Conservation (phyloP, 2,888 invertebrate genomes). For the Siphlonurus alternatus region DNA sequence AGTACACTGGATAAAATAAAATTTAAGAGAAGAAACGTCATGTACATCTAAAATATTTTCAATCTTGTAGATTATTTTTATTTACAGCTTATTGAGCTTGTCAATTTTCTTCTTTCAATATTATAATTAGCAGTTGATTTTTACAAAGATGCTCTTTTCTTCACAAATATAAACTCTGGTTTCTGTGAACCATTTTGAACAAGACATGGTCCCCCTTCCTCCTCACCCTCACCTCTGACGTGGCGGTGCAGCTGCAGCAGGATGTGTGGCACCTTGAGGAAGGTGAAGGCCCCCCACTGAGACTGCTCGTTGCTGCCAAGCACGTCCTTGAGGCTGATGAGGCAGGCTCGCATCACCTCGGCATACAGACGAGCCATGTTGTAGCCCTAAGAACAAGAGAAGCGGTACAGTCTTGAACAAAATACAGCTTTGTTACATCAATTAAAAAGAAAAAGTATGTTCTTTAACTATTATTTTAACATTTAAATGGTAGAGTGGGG, state of each 20-base stretch:
- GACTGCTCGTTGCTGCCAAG: slow-evolving; percentile 70
- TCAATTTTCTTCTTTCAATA: too few relatives aligned
- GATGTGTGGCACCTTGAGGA: slow-evolving; percentile 75
- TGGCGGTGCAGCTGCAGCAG: slow-evolving; percentile 48
- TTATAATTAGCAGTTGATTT: too few relatives aligned
- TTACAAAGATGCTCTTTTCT: too few relatives aligned
- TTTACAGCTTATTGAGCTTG: too few relatives aligned
- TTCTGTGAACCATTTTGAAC: too few relatives aligned
- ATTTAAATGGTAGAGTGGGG: too few relatives aligned
- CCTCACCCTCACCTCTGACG: slow-evolving; percentile 34
- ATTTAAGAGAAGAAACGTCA: not conserved
- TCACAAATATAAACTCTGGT: not conserved
- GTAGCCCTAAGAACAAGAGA: slow-evolving; percentile 38
- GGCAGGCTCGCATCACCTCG: slow-evolving; percentile 76
- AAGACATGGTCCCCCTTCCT: too few relatives aligned
- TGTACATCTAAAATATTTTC: too few relatives aligned
- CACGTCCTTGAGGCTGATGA: slow-evolving; percentile 77
- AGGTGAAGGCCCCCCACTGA: slow-evolving; percentile 87
- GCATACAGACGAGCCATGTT: slow-evolving; percentile 66
- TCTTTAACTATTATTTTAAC: too few relatives aligned
- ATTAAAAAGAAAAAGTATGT: not conserved
- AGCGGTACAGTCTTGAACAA: too few relatives aligned
- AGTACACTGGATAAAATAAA: not conserved
- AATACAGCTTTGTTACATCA: not conserved
- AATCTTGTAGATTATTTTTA: too few relatives aligned